These are phyloP conservation scores for Rhinoraja longicauda DNA, from an alignment of 2,797 vertebrate genomes.

Conservation along the genomic window DNA sequence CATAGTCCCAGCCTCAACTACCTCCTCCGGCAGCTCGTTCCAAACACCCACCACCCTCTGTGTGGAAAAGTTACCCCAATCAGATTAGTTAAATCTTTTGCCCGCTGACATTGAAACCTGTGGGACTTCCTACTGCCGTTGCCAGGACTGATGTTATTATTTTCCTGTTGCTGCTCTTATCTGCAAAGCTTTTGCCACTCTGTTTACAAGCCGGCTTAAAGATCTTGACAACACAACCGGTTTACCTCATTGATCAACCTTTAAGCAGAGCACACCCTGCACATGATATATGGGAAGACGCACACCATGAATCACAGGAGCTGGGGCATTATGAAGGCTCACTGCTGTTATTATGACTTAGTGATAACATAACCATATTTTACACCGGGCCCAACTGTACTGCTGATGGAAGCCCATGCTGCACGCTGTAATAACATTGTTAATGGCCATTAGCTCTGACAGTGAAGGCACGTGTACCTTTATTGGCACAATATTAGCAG, in stretches of 20 bases:
- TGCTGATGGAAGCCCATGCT: neutral
- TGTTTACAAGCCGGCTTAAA: constrained; percentile 7
- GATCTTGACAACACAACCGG: neutral
- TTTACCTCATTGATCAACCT: constrained; percentile 12
- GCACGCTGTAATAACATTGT: neutral
- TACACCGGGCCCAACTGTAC: neutral
- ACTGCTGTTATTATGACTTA: constrained; percentile 35
- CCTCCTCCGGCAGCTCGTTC: too few relatives aligned
- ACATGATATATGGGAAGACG: neutral
- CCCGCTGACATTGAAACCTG: too few relatives aligned
- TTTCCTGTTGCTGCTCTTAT: neutral
- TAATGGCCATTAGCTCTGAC: neutral
- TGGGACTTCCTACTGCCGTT: neutral
- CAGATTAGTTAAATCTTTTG: too few relatives aligned
- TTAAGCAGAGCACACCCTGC: neutral
- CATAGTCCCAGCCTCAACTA: too few relatives aligned
- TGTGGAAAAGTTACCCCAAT: too few relatives aligned
- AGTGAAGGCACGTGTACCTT: neutral
- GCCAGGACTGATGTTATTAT: too few relatives aligned
- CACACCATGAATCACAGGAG: neutral
- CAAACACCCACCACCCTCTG: too few relatives aligned
- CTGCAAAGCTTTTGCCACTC: neutral
- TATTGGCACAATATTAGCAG: neutral
- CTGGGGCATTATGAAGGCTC: constrained; percentile 13
- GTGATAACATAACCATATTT: constrained; percentile 33